phyloP scores from a whole-genome alignment of 2,888 invertebrate genomes.

The Stenichneumon culpator region DNA sequence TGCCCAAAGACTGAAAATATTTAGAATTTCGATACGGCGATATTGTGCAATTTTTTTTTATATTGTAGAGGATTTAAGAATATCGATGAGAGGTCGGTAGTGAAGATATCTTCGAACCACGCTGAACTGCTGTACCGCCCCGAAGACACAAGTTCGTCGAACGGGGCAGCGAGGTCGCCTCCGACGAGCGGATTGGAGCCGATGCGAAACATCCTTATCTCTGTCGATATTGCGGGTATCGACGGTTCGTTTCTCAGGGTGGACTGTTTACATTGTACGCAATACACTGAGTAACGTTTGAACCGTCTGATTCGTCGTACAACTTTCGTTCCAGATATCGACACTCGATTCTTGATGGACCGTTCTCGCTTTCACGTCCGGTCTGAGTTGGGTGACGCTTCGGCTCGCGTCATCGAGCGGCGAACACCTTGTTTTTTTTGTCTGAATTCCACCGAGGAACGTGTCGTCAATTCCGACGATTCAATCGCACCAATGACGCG shows the following conservation, averaged over 20 bases:
- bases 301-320: background rate
- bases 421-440: background rate
- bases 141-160: background rate
- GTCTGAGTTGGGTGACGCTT: background rate
- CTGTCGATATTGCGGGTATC: slow-evolving; percentile 24
- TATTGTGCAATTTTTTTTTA: too few relatives aligned
- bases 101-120: background rate
- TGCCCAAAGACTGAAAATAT: too few relatives aligned
- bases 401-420: background rate
- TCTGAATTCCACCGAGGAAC: background rate
- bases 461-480: slow-evolving; percentile 1
- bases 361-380: slow-evolving; percentile 1
- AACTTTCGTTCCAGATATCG: background rate
- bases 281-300: background rate
- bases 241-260: background rate
- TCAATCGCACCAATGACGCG: background rate
- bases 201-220: background rate
- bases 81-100: background rate
- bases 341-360: background rate
- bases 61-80: background rate
- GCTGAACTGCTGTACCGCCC: background rate
- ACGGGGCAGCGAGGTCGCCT: slow-evolving; percentile 11
- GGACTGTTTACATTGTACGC: background rate
- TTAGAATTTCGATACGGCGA: too few relatives aligned
- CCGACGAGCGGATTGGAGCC: background rate